These are phyloP conservation scores for Drosophila tani DNA, from an alignment of 1,140 invertebrate genomes.

Conservation along the genomic window DNA sequence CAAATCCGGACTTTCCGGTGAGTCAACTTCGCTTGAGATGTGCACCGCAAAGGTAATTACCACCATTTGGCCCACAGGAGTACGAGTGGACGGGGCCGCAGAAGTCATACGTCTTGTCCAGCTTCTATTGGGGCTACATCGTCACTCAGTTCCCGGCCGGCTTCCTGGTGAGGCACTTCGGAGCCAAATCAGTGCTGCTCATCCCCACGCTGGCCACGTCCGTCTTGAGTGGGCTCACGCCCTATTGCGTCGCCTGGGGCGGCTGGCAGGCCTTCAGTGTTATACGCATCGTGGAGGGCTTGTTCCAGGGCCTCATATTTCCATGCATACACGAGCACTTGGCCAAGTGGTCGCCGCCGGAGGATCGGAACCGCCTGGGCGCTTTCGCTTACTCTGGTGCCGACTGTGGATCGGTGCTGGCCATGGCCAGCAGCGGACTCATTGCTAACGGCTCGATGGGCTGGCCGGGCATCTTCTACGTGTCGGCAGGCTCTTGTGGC, in stretches of 20 bases:
- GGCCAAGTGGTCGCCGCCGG: slow-evolving; percentile 85
- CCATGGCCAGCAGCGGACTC: slow-evolving; percentile 88
- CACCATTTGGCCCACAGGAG: slow-evolving; percentile 38
- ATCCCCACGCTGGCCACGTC: slow-evolving; percentile 86
- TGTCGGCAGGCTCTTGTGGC: slow-evolving; percentile 88
- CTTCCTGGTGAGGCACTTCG: slow-evolving; percentile 88
- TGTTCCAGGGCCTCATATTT: slow-evolving; percentile 92
- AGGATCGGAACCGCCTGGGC: slow-evolving; percentile 87
- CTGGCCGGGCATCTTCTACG: slow-evolving; percentile 93
- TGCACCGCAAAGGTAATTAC: not conserved
- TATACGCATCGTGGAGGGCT: slow-evolving; percentile 90
- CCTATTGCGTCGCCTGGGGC: slow-evolving; percentile 65
- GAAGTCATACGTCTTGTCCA: slow-evolving; percentile 87
- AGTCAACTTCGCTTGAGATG: not conserved
- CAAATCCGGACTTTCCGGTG: slow-evolving; percentile 69
- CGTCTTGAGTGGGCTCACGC: slow-evolving; percentile 85
- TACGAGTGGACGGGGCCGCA: slow-evolving; percentile 86
- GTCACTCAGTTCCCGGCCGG: slow-evolving; percentile 88
- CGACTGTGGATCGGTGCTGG: slow-evolving; percentile 91
- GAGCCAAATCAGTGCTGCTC: slow-evolving; percentile 88
- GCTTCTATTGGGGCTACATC: slow-evolving; percentile 89
- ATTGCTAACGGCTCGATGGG: slow-evolving; percentile 88
- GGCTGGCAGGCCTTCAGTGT: slow-evolving; percentile 87
- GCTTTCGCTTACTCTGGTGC: slow-evolving; percentile 88
- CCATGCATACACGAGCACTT: slow-evolving; percentile 89